These are phyloP conservation scores for Myrmecophaga tridactyla DNA, from an alignment of 2,113 vertebrate genomes.

Conservation along the genomic window DNA sequence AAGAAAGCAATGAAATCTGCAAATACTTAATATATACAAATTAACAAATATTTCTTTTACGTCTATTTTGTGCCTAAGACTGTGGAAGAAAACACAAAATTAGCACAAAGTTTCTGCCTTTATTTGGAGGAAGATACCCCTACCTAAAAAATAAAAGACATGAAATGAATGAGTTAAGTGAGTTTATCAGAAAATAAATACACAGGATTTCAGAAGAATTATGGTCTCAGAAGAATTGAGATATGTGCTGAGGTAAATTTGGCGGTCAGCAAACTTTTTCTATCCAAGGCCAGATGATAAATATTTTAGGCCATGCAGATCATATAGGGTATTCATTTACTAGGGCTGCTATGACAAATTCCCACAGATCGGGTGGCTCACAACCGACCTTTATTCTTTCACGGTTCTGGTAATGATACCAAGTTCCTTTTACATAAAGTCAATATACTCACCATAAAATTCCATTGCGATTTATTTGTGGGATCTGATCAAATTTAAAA, in stretches of 20 bases:
- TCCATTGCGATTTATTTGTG: background rate
- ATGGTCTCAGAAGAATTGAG: background rate
- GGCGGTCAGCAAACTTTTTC: background rate
- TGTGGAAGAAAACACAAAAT: background rate
- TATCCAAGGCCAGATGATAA: background rate
- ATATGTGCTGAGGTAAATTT: background rate
- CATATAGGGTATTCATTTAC: no score
- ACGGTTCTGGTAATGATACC: background rate
- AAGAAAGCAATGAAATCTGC: background rate
- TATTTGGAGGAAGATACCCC: background rate
- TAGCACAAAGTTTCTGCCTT: background rate
- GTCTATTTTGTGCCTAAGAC: background rate
- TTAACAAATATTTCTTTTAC: background rate
- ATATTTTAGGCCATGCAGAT: background rate
- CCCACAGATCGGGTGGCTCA: no score
- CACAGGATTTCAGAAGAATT: background rate
- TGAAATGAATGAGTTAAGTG: background rate
- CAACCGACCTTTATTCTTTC: background rate
- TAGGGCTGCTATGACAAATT: no score
- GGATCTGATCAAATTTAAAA: constrained; percentile 2
- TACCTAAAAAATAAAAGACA: background rate
- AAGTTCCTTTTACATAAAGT: constrained; percentile 15
- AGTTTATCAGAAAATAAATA: background rate
- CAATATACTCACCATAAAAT: background rate
- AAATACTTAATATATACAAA: background rate